Evolutionary conservation across 2,888 invertebrate species (phyloP).

Genomic region (Lissonota sp.): DNA sequence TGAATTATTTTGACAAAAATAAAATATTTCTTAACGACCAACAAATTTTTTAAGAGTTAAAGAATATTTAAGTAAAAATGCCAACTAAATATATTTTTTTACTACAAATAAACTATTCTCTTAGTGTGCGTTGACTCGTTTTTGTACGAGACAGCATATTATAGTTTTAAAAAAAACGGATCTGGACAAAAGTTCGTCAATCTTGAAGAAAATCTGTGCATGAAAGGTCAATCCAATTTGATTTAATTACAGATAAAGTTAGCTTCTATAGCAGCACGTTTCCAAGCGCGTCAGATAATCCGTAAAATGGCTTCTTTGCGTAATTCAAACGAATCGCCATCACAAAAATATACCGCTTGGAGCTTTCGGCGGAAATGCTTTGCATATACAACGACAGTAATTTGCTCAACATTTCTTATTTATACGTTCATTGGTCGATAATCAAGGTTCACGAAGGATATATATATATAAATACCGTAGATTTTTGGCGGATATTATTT

Average conservation of each 20-base stretch:
- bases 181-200: too few relatives aligned
- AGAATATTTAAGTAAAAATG: too few relatives aligned
- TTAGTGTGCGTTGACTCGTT: not conserved
- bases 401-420: slow-evolving; percentile 17
- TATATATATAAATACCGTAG: not conserved
- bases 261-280: slow-evolving; percentile 27
- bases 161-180: too few relatives aligned
- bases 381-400: not conserved
- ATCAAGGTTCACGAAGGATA: not conserved
- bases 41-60: too few relatives aligned
- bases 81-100: not conserved
- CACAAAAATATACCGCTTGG: not conserved
- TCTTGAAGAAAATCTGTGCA: not conserved
- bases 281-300: slow-evolving; percentile 49
- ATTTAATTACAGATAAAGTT: slow-evolving; percentile 53
- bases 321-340: slow-evolving; percentile 54
- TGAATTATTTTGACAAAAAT: too few relatives aligned
- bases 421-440: slow-evolving; percentile 20
- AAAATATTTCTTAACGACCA: too few relatives aligned
- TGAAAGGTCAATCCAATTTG: slow-evolving; percentile 56
- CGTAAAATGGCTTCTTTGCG: slow-evolving; percentile 61
- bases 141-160: too few relatives aligned
- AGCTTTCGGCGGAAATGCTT: not conserved
- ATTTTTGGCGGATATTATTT: not conserved
- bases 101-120: not conserved